Percentiles rank a stretch among this genome's conserved stretches.
Evolutionary conservation across 1,140 invertebrate genomes (phyloP).

Genomic region (Rhynchophorus ferrugineus): DNA sequence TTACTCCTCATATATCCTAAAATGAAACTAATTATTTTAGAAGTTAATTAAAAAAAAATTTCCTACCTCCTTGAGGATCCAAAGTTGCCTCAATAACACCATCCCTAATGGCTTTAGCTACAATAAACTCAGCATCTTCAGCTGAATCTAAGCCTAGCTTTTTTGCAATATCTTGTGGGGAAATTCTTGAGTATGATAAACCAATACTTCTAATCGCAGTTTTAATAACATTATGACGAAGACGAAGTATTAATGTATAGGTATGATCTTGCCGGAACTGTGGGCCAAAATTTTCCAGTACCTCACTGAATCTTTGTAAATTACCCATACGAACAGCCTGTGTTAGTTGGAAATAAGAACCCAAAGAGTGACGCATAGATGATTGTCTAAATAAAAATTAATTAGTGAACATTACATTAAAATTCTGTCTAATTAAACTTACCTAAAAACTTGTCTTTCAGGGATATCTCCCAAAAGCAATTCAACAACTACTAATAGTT

Average conservation of each 20-base stretch:
- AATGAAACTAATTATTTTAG: background rate
- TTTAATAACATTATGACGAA: slow-evolving; percentile 99
- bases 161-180: slow-evolving; percentile 85
- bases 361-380: slow-evolving; percentile 75
- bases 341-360: slow-evolving; percentile 94
- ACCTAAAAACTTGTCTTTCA: slow-evolving; percentile 71
- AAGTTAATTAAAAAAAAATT: background rate
- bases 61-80: slow-evolving; percentile 78
- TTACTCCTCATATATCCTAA: slow-evolving; percentile 88
- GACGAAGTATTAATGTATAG: slow-evolving; percentile 86
- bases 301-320: slow-evolving; percentile 87
- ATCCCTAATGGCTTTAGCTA: slow-evolving; percentile 98
- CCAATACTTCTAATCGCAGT: slow-evolving; percentile 96
- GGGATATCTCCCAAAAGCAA: slow-evolving; percentile 95
- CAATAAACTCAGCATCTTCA: slow-evolving; percentile 98
- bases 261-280: slow-evolving; percentile 88
- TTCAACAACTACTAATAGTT: slow-evolving; percentile 92
- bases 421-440: background rate
- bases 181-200: slow-evolving; percentile 93
- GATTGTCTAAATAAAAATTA: slow-evolving; percentile 57
- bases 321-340: slow-evolving; percentile 96
- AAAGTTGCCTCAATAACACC: slow-evolving; percentile 97
- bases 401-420: background rate
- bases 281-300: slow-evolving; percentile 81
- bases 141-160: slow-evolving; percentile 91